These are phyloP conservation scores for Caenorhabditis remanei DNA, from an alignment of 1,140 invertebrate species.

Conservation along the genomic window DNA sequence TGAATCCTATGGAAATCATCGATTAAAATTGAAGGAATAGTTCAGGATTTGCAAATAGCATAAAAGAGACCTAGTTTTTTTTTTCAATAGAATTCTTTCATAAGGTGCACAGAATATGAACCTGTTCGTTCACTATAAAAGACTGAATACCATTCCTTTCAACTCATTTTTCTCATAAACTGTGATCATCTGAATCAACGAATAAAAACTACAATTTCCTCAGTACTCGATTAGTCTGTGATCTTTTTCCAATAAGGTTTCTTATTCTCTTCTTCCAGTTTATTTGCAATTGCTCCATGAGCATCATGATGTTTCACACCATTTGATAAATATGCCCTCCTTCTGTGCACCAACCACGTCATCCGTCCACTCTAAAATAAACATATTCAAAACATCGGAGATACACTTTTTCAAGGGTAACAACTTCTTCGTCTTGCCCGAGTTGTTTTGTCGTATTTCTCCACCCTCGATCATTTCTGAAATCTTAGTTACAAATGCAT, in stretches of 20 bases:
- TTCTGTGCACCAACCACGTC: background rate
- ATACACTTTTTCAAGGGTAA: background rate
- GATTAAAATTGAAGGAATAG: too few species aligned
- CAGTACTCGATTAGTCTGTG: too few species aligned
- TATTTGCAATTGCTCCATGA: constrained; percentile 9
- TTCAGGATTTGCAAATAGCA: too few species aligned
- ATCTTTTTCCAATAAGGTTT: background rate
- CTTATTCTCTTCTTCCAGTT: background rate
- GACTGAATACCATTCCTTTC: too few species aligned
- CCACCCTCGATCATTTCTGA: constrained; percentile 7
- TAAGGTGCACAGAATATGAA: too few species aligned
- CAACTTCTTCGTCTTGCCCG: background rate
- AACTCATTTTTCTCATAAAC: too few species aligned
- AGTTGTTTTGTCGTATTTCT: background rate
- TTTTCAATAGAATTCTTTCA: too few species aligned
- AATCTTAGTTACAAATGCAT: constrained; percentile 45
- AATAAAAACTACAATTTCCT: too few species aligned
- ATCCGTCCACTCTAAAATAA: background rate
- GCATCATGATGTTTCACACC: constrained; percentile 4
- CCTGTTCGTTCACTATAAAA: too few species aligned
- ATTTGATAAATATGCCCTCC: constrained; percentile 1
- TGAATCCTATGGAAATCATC: too few species aligned
- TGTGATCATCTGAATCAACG: too few species aligned
- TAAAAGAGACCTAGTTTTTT: too few species aligned
- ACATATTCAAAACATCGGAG: background rate